These are phyloP conservation scores for Delphinus delphis DNA, from an alignment of 2,113 vertebrate genomes.

Conservation along the genomic window DNA sequence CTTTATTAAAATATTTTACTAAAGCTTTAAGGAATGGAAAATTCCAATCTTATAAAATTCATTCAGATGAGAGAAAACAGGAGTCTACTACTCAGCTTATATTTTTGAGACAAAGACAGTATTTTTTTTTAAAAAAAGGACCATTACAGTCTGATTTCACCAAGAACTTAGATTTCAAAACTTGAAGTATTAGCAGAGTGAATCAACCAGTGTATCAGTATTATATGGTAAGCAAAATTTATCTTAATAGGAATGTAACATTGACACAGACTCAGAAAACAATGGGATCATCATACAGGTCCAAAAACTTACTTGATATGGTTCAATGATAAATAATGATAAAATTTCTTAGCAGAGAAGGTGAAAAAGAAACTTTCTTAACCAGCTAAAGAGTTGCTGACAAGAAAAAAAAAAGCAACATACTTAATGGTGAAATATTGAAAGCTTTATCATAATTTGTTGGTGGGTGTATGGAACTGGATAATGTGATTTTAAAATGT, in stretches of 20 bases:
- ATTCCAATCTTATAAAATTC: background rate
- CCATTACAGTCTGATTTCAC: background rate
- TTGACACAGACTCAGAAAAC: background rate
- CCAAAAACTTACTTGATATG: background rate
- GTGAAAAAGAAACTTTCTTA: background rate
- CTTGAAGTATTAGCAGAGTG: background rate
- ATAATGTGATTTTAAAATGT: background rate
- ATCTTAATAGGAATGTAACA: background rate
- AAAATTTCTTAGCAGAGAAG: background rate
- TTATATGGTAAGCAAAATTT: background rate
- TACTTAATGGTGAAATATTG: background rate
- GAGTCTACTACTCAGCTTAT: background rate
- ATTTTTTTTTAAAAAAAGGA: background rate
- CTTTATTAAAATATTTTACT: background rate
- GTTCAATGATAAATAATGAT: background rate
- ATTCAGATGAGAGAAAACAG: background rate
- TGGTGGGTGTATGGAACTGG: rapidly evolving
- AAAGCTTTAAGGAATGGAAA: background rate
- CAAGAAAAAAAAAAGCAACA: background rate
- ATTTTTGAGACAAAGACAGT: background rate
- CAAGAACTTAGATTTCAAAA: conserved; percentile 28
- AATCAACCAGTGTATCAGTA: conserved; percentile 5
- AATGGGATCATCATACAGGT: background rate
- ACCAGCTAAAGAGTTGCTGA: background rate
- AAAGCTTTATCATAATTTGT: background rate